These are phyloP conservation scores for Protobothrops flavoviridis DNA, from an alignment of 2,113 vertebrate species.

Conservation along the genomic window DNA sequence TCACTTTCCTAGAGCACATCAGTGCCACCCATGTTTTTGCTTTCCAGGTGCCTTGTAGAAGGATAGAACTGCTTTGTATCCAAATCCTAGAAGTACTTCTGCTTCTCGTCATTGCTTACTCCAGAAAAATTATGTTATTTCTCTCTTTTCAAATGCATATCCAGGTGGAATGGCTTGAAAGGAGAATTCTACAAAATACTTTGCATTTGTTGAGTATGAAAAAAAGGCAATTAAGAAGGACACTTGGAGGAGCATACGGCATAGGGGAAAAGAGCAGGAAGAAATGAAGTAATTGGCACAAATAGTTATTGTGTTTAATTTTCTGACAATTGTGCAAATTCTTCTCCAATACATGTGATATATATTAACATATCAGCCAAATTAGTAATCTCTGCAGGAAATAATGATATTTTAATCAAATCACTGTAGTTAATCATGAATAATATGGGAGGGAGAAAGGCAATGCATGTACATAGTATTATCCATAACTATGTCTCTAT, in stretches of 20 bases:
- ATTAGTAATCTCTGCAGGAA: slow-evolving; percentile 17
- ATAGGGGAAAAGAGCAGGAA: slow-evolving; percentile 46
- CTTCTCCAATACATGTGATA: slow-evolving; percentile 28
- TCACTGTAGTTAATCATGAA: neutral
- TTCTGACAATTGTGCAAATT: slow-evolving; percentile 34
- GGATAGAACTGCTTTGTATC: neutral
- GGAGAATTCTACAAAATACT: neutral
- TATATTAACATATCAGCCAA: neutral
- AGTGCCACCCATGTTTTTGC: neutral
- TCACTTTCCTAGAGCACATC: neutral
- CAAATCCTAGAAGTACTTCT: neutral
- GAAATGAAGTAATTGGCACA: slow-evolving; percentile 55
- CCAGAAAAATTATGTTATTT: neutral
- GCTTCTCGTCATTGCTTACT: neutral
- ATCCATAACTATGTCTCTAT: neutral
- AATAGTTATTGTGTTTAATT: slow-evolving; percentile 61
- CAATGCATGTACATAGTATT: neutral
- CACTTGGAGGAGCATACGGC: slow-evolving; percentile 42
- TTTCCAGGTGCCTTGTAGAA: neutral
- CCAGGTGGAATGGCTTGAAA: neutral
- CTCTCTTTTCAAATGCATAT: neutral
- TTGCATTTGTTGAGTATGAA: slow-evolving; percentile 13
- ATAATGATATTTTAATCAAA: slow-evolving; percentile 3
- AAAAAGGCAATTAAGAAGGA: neutral
- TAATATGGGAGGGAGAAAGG: neutral